These are phyloP conservation scores for Sebastes melanostomus DNA, from an alignment of 2,797 vertebrate genomes.

Conservation along the genomic window DNA sequence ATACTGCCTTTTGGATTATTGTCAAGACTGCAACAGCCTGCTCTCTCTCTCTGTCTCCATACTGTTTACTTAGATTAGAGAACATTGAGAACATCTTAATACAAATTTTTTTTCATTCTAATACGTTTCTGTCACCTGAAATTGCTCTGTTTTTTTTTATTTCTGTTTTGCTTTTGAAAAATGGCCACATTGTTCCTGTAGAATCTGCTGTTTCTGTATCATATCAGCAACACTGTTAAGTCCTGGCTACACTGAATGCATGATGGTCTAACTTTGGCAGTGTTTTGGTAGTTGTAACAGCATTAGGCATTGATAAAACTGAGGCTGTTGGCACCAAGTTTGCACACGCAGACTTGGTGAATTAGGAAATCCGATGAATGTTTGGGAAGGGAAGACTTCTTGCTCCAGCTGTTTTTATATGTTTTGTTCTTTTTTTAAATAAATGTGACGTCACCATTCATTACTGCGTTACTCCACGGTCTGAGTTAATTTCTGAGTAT, in stretches of 20 bases:
- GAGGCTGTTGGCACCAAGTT: constrained; percentile 14
- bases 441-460: constrained; percentile 58
- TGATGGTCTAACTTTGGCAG: constrained; percentile 27
- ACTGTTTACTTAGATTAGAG: constrained; percentile 19
- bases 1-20: constrained; percentile 31
- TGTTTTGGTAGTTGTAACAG: constrained; percentile 26
- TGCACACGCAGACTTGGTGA: constrained; percentile 19
- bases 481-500: constrained; percentile 9
- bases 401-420: constrained; percentile 52
- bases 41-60: background rate
- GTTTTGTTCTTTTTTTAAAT: constrained; percentile 51
- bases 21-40: constrained; percentile 23
- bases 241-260: constrained; percentile 52
- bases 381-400: constrained; percentile 7
- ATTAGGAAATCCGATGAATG: background rate
- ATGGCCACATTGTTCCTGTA: constrained; percentile 11
- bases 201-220: constrained; percentile 41
- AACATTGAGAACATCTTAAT: background rate
- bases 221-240: constrained; percentile 33
- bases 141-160: background rate
- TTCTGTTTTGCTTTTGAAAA: constrained; percentile 32
- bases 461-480: constrained; percentile 26
- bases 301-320: constrained; percentile 9
- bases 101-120: constrained; percentile 1
- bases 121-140: constrained; percentile 23